Conservation (phyloP, 2,113 vertebrate genomes). For the Rhizomys pruinosus region DNA sequence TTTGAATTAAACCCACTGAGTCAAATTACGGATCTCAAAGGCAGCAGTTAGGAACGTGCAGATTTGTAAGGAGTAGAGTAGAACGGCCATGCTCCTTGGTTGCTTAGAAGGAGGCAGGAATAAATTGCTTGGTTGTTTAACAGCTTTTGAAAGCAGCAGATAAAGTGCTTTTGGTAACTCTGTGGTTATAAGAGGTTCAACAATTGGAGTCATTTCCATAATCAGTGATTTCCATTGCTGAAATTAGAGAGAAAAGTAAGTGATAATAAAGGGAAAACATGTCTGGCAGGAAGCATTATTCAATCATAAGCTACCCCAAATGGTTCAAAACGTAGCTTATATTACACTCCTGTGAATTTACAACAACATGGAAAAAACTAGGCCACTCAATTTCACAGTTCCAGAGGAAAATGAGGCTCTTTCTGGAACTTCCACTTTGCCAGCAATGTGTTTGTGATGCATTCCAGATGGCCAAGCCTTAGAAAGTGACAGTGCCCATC, state of each 20-base stretch:
- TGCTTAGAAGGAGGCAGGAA: constrained; percentile 46
- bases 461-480: constrained; percentile 79
- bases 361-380: constrained; percentile 71
- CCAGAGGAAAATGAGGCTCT: constrained; percentile 61
- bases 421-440: constrained; percentile 73
- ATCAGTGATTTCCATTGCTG: constrained; percentile 65
- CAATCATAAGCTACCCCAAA: constrained; percentile 69
- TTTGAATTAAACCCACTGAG: constrained; percentile 75
- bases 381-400: constrained; percentile 77
- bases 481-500: constrained; percentile 74
- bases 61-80: constrained; percentile 49
- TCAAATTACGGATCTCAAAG: constrained; percentile 80
- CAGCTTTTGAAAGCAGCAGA: constrained; percentile 64
- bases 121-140: constrained; percentile 68
- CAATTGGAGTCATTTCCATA: constrained; percentile 71
- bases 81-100: not conserved
- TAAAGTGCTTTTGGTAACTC: constrained; percentile 70
- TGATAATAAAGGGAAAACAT: constrained; percentile 66
- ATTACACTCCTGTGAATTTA: constrained; percentile 73
- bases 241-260: constrained; percentile 72
- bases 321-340: constrained; percentile 76
- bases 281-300: constrained; percentile 72
- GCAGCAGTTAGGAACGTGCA: constrained; percentile 41
- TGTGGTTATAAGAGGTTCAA: constrained; percentile 61
- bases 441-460: constrained; percentile 73